phyloP scores from a whole-genome alignment of 2,888 invertebrate species.

The Nomada flava region DNA sequence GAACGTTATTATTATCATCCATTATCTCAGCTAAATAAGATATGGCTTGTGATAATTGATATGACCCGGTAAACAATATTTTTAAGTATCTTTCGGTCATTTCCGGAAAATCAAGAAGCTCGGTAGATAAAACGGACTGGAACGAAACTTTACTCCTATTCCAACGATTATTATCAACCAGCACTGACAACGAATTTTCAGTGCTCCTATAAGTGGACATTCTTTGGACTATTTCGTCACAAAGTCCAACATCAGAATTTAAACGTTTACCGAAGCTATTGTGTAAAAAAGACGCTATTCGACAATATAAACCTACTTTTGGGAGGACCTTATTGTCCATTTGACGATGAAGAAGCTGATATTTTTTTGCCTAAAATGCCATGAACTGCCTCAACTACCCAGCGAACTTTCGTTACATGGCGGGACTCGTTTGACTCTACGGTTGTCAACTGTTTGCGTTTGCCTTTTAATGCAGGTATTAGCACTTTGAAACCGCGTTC shows the following conservation, averaged over 20 bases:
- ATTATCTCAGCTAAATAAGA: background rate
- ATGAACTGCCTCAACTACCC: constrained; percentile 64
- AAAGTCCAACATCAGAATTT: constrained; percentile 16
- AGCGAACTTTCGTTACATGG: background rate
- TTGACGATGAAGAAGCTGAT: constrained; percentile 34
- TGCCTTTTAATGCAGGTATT: constrained; percentile 71
- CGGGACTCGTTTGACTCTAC: background rate
- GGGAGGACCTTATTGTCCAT: constrained; percentile 58
- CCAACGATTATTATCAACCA: background rate
- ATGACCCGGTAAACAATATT: background rate
- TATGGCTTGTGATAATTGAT: background rate
- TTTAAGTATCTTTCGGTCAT: background rate
- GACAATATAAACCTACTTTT: constrained; percentile 33
- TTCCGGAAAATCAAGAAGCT: background rate
- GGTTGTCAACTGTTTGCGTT: constrained; percentile 51
- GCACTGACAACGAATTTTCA: background rate
- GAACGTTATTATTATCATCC: background rate
- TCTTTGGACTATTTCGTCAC: background rate
- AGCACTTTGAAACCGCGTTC: constrained; percentile 3
- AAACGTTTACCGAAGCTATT: constrained; percentile 62
- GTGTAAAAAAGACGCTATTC: constrained; percentile 53
- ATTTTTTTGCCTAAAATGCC: constrained; percentile 67
- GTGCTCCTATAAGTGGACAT: background rate
- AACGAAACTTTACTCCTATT: background rate
- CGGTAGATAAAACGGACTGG: background rate